Evolutionary conservation across 2,888 invertebrate species (phyloP).

Genomic region (Hypomecis punctinalis): DNA sequence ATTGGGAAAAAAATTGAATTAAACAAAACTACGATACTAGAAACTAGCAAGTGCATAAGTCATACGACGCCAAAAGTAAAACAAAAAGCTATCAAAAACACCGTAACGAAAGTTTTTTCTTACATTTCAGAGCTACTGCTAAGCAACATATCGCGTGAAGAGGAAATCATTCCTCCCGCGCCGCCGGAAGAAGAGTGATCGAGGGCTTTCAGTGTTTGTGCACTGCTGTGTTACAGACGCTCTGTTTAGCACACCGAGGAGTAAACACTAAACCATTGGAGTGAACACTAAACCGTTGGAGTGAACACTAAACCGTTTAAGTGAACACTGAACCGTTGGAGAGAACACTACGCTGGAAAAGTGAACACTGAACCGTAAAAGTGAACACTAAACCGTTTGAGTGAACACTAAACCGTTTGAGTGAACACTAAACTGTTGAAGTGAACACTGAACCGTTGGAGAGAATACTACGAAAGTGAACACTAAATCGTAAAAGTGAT

Average conservation of each 20-base stretch:
- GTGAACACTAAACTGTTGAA: not conserved
- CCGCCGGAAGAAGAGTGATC: slow-evolving; percentile 50
- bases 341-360: not conserved
- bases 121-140: slow-evolving; percentile 32
- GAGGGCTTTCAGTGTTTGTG: slow-evolving; percentile 46
- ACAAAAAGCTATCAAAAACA: no score
- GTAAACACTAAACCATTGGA: not conserved
- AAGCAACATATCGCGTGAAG: slow-evolving; percentile 56
- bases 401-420: not conserved
- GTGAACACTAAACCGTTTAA: not conserved
- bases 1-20: no score
- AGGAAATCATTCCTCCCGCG: slow-evolving; percentile 45
- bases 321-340: not conserved
- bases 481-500: no score
- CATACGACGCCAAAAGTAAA: no score
- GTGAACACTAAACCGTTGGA: not conserved
- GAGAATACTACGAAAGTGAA: no score
- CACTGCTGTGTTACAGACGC: slow-evolving; percentile 27
- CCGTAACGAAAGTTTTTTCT: not conserved
- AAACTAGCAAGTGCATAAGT: no score
- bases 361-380: not conserved
- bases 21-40: no score
- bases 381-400: not conserved
- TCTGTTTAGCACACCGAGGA: slow-evolving; percentile 18
- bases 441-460: not conserved